Base-by-base conservation (phyloP, 2,888 invertebrate species). In the Caenorhabditis sp. region DNA sequence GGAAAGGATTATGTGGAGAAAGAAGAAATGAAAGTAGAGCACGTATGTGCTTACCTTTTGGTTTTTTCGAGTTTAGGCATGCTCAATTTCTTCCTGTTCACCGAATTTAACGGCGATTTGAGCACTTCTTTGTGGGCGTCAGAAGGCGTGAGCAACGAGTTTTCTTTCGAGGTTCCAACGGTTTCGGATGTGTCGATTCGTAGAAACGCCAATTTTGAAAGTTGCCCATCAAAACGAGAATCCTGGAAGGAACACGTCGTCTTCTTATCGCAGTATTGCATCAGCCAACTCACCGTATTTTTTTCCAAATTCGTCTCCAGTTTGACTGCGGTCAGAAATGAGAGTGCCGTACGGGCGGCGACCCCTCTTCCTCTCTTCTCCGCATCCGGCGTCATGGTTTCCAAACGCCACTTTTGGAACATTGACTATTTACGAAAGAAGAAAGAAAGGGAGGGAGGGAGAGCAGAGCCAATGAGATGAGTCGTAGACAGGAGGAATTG, bases 391-490 rank as follows among this genome's bases (percentile, higher is more conserved):
- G 74, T 65, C 69, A 69, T 80, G 74, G 80, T 80, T 74, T 74
- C 80, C 55, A 74, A 60, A 64, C 80, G 74, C 80, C 80, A 80
- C 69, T 80, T 80, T 80, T 74, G 80, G 68, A 80, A 80, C 80
- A 80, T 80, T 68, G 67, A 67, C 72, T 74, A 74, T 74, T 74
- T 65, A 65, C 47, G 72, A 56, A 37, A 56, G 50, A n/a, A n/a
- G n/a, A n/a, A n/a, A n/a, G n/a, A n/a, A n/a, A n/a, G n/a, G n/a
- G n/a, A n/a, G n/a, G n/a, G 15, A 35, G 55, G 15, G 50, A 32
- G 20, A 11, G 32, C 28, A 40, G 13, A 37, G 26, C 9, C 32
- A 32, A 32, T 9, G 32, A 18, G 40, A 24, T 37, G 24, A 26
- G 62, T n/a, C 26, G 47, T 8, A 37, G 40, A 53, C 51, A 22